phyloP scores from a whole-genome alignment of 2,113 vertebrate species.

The Calidris pugnax region DNA sequence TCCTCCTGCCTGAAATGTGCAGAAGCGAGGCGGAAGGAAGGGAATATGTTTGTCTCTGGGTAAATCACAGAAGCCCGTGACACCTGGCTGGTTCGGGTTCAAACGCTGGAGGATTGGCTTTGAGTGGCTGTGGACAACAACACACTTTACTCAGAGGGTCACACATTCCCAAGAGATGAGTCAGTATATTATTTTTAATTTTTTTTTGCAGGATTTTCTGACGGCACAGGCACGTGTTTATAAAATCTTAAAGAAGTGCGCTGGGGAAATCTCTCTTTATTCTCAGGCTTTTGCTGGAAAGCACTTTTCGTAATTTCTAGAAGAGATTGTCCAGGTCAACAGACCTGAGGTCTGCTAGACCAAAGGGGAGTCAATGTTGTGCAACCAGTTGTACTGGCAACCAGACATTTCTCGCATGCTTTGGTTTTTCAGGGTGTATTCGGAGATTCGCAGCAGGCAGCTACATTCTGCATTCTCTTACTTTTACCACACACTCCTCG shows the following conservation, averaged over 20 bases:
- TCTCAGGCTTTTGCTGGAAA: neutral
- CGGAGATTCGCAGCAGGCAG: slow-evolving; percentile 22
- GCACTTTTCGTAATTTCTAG: neutral
- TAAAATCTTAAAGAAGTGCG: neutral
- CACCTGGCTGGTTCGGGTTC: neutral
- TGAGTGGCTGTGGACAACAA: neutral
- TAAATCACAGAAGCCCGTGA: neutral
- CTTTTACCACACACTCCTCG: neutral
- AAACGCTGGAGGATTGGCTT: neutral
- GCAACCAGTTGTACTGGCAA: slow-evolving; percentile 54
- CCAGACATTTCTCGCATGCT: slow-evolving; percentile 48
- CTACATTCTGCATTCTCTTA: slow-evolving; percentile 11
- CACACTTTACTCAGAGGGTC: neutral
- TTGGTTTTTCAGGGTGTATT: slow-evolving; percentile 55
- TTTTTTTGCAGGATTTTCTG: neutral
- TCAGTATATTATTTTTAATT: neutral
- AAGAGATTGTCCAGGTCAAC: slow-evolving; percentile 33
- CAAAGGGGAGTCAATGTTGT: slow-evolving; percentile 45
- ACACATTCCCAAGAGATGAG: neutral
- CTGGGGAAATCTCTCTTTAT: neutral
- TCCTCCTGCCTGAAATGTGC: neutral
- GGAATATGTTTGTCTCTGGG: neutral
- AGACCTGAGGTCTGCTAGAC: neutral
- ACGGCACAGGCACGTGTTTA: fast-evolving
- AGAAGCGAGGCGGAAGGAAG: neutral